phyloP scores from a whole-genome alignment of 2,797 vertebrate species.

The Calcarius lapponicus region DNA sequence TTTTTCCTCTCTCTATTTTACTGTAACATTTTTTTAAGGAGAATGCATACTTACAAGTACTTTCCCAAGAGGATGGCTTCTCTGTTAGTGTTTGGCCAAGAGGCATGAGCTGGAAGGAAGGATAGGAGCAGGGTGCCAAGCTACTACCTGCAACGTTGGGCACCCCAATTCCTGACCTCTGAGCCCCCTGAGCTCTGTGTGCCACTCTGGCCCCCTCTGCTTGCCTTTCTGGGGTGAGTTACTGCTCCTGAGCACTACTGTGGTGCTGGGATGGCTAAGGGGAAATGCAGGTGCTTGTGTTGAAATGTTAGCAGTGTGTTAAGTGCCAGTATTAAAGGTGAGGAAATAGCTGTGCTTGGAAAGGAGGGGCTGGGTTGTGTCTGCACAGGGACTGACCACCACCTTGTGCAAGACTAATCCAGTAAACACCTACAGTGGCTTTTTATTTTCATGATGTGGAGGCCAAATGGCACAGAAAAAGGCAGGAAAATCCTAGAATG shows the following conservation, averaged over 20 bases:
- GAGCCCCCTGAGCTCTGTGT: not conserved
- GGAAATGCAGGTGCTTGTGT: not conserved
- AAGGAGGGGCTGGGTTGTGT: not conserved
- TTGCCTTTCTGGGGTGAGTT: not conserved
- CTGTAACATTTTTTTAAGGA: not conserved
- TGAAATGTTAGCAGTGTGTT: not conserved
- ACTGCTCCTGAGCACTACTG: not conserved
- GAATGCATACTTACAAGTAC: not conserved
- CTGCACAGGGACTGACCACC: not conserved
- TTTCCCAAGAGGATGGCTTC: not conserved
- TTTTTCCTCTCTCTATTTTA: not conserved
- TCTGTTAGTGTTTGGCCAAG: accelerated
- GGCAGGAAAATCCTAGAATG: not conserved
- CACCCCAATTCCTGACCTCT: not conserved
- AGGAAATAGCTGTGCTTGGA: not conserved
- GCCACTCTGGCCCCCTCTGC: not conserved
- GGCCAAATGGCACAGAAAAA: not conserved
- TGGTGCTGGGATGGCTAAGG: not conserved
- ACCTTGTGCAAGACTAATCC: not conserved
- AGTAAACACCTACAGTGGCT: not conserved
- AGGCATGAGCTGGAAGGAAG: not conserved
- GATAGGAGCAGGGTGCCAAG: no score
- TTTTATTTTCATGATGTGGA: not conserved
- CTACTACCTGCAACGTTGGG: not conserved
- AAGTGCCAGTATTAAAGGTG: not conserved